Base-by-base conservation (phyloP, 2,797 vertebrate genomes). In the Anisognathus igniventris region DNA sequence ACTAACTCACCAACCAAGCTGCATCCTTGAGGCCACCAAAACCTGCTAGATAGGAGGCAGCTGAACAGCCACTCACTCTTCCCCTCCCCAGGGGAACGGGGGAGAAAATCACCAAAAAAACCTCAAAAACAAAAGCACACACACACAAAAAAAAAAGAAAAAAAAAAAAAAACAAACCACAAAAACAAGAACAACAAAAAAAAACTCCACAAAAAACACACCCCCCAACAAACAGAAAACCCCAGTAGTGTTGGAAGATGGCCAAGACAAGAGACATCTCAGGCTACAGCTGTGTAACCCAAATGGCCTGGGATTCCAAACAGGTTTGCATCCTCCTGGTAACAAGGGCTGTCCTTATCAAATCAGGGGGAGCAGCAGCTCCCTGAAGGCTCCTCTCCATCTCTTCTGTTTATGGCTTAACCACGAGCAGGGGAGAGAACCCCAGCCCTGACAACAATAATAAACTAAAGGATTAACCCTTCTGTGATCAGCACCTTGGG, bases 401-500 rank as follows among this genome's bases (percentile, higher is more conserved):
- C 58, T 39, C n/a, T 40, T 44, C 61, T 23, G 10, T 4, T 9
- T 13, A 3, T 1, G 3, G 10, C 25, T 82, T 61, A 31, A 9
- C 16, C 56, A 11, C 0, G 2, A 45, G 24, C 24, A 78, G 39
- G 31, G 25, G 51, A 9, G 8, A 88, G 17, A 88, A 9, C 8
- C 12, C 15, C 64, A 58, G 10, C 31, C 66, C 45, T 61, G 28
- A 16, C 24, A 33, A 30, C 7, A 33, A 4, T 7, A 25, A 61
- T 9, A 53, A 33, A 47, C 14, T 30, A 9, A 33, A 54, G 21
- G 30, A 39, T 68, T 45, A 23, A 28, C 2, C 15, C 35, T 19
- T n/a, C 8, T 8, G 27, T 0, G 2, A 65, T 9, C 17, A 57
- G 10, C 4, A 7, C 12, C 45, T 71, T 12, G 3, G 37, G 13